phyloP scores from a whole-genome alignment of 2,113 vertebrate genomes.

The Murina feae region DNA sequence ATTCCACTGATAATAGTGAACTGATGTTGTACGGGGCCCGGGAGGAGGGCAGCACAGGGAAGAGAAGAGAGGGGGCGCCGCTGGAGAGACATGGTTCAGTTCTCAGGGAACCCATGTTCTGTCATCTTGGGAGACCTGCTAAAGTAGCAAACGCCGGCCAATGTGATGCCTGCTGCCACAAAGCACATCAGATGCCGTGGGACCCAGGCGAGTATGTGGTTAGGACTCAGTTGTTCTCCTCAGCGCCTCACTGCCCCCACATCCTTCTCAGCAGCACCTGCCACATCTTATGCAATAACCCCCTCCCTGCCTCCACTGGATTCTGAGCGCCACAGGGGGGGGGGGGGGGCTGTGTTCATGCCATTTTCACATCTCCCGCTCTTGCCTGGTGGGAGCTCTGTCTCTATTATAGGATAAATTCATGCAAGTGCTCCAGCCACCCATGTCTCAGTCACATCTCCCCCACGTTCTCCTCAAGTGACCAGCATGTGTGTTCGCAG shows the following conservation, averaged over 20 bases:
- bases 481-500: not conserved
- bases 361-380: not conserved
- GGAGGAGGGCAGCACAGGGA: not conserved
- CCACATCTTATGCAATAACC: not conserved
- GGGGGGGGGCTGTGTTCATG: not conserved
- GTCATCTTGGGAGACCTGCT: no score
- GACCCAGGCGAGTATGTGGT: not conserved
- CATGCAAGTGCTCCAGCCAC: not conserved
- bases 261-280: not conserved
- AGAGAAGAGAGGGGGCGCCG: not conserved
- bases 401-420: not conserved
- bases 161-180: fast-evolving
- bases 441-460: no score
- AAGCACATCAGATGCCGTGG: not conserved
- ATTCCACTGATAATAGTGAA: not conserved
- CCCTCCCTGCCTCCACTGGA: not conserved
- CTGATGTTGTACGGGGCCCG: not conserved
- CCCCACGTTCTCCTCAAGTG: not conserved
- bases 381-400: not conserved
- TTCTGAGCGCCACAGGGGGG: not conserved
- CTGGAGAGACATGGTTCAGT: not conserved
- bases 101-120: not conserved
- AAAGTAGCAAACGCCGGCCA: not conserved
- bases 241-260: not conserved
- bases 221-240: not conserved